phyloP scores from a whole-genome alignment of 2,797 vertebrate genomes.

The Sphenodon punctatus region DNA sequence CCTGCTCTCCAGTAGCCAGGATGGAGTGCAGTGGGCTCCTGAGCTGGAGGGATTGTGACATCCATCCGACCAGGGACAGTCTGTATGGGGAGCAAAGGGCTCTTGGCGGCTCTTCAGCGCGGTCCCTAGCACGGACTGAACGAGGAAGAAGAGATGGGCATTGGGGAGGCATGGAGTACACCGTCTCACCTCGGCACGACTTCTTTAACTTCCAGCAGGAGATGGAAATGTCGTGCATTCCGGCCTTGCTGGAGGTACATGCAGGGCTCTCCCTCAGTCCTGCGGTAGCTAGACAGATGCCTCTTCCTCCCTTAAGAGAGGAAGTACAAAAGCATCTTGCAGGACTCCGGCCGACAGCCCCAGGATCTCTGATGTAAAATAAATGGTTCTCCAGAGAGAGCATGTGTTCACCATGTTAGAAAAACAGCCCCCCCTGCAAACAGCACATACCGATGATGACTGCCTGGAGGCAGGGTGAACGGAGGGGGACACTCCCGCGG shows the following conservation, averaged over 20 bases:
- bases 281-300: conserved; percentile 44
- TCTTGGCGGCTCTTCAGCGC: neutral
- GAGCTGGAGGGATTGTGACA: too few species aligned
- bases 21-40: too few species aligned
- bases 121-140: neutral
- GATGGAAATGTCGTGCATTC: conserved; percentile 25
- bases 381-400: conserved; percentile 84
- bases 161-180: neutral
- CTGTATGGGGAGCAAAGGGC: too few species aligned
- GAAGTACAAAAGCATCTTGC: conserved; percentile 65
- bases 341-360: conserved; percentile 62
- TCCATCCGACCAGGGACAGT: too few species aligned
- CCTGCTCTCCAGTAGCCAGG: too few species aligned
- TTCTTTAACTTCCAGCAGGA: conserved; percentile 28
- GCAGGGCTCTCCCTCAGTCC: conserved; percentile 30
- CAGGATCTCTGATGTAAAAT: conserved; percentile 88
- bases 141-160: neutral
- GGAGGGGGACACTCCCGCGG: conserved; percentile 33
- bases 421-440: conserved; percentile 84
- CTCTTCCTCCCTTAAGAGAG: conserved; percentile 51
- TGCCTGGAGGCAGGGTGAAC: conserved; percentile 60
- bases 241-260: conserved; percentile 15
- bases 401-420: conserved; percentile 98
- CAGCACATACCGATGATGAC: conserved; percentile 66
- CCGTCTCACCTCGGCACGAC: conserved; percentile 4